Evolutionary conservation across 2,888 invertebrate species (phyloP).

Genomic region (Chelonus formosanus): DNA sequence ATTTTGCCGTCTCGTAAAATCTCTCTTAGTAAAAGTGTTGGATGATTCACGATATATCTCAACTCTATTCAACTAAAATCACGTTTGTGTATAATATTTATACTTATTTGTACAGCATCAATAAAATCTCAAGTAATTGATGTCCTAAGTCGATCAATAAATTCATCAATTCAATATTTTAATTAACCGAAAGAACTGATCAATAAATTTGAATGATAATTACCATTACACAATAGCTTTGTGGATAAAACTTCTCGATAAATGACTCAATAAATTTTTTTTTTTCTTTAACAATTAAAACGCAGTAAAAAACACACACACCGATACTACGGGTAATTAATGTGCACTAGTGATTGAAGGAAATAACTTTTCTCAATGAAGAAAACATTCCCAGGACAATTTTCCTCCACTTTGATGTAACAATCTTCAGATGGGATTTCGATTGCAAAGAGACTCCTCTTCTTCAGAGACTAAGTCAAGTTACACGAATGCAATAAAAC

Average conservation of each 20-base stretch:
- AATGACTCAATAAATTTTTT: too few species aligned
- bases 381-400: constrained; percentile 13
- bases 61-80: constrained; percentile 1
- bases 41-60: constrained; percentile 25
- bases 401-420: constrained; percentile 8
- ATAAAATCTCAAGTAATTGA: neutral
- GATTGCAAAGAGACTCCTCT: constrained; percentile 20
- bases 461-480: constrained; percentile 2
- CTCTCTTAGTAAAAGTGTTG: constrained; percentile 29
- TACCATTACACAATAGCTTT: too few species aligned
- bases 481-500: constrained; percentile 52
- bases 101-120: neutral
- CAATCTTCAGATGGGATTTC: constrained; percentile 22
- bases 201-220: too few species aligned
- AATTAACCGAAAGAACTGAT: too few species aligned
- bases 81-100: neutral
- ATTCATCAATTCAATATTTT: too few species aligned
- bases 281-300: too few species aligned
- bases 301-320: too few species aligned
- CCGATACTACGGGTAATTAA: neutral
- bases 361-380: neutral
- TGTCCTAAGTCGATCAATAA: too few species aligned
- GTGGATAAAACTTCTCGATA: too few species aligned
- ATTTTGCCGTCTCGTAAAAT: constrained; percentile 54
- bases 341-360: neutral